Percentiles rank a stretch among this genome's conserved stretches.
Conservation (phyloP, 2,888 invertebrate genomes). For the Bursaphelenchus okinawaensis region DNA sequence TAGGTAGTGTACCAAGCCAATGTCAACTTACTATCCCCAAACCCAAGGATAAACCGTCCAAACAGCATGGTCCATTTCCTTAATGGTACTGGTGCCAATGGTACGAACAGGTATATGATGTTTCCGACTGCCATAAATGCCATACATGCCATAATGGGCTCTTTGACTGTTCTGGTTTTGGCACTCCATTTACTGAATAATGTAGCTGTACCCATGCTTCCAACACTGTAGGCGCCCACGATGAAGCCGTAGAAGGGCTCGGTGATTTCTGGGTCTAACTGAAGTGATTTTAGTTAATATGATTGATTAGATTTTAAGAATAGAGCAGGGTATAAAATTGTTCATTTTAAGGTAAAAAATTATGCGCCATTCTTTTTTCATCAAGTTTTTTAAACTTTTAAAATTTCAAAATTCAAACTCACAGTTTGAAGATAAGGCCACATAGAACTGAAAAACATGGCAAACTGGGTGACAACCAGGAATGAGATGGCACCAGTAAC, state of each 20-base stretch:
- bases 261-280: slow-evolving; percentile 28
- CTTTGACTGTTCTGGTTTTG: neutral
- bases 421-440: slow-evolving; percentile 34
- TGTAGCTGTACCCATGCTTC: slow-evolving; percentile 28
- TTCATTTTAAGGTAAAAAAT: too few relatives aligned
- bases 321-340: too few relatives aligned
- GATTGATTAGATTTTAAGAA: too few relatives aligned
- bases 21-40: slow-evolving; percentile 27
- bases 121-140: slow-evolving; percentile 34
- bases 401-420: too few relatives aligned
- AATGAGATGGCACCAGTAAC: slow-evolving; percentile 29
- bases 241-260: slow-evolving; percentile 32
- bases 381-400: too few relatives aligned
- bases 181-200: neutral
- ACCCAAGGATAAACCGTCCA: slow-evolving; percentile 31
- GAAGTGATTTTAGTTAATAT: too few relatives aligned
- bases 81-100: slow-evolving; percentile 20
- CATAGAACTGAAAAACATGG: slow-evolving; percentile 34
- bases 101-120: slow-evolving; percentile 28
- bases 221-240: slow-evolving; percentile 31
- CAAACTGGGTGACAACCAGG: slow-evolving; percentile 34
- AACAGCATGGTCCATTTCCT: slow-evolving; percentile 29
- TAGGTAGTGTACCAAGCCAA: neutral
- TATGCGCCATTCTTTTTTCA: too few relatives aligned
- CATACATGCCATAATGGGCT: slow-evolving; percentile 27